A percentile compares a stretch with the other conserved stretches of the same genome.
Evolutionary conservation across 2,888 invertebrate species (phyloP).

Genomic region (Pheosia gnoma): DNA sequence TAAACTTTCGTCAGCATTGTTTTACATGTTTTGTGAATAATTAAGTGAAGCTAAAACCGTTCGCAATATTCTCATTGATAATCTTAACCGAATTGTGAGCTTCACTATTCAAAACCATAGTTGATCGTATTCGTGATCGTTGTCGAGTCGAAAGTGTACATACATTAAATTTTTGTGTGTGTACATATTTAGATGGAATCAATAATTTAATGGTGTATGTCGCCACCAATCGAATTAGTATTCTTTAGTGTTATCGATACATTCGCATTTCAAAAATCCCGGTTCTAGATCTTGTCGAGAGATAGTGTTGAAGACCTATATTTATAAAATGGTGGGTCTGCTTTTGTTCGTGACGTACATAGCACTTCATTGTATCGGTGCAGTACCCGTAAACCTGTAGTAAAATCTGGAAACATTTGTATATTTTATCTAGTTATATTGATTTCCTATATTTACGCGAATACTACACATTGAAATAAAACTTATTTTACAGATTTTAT

Average conservation of each 20-base stretch:
- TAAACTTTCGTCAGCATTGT: too few relatives aligned
- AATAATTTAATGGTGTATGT: slow-evolving; percentile 49
- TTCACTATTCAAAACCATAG: slow-evolving; percentile 47
- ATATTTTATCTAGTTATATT: too few relatives aligned
- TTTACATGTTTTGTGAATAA: too few relatives aligned
- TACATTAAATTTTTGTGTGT: slow-evolving; percentile 13
- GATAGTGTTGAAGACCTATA: neutral
- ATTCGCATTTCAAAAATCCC: slow-evolving; percentile 27
- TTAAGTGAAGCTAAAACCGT: too few relatives aligned
- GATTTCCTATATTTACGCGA: too few relatives aligned
- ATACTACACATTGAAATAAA: too few relatives aligned
- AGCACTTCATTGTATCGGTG: too few relatives aligned
- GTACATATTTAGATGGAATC: slow-evolving; percentile 31
- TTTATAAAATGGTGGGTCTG: neutral
- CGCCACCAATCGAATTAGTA: slow-evolving; percentile 20
- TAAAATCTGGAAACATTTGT: too few relatives aligned
- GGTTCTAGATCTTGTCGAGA: neutral
- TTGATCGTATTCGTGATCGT: slow-evolving; percentile 24
- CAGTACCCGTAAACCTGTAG: too few relatives aligned
- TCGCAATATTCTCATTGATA: slow-evolving; percentile 41
- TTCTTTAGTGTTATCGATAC: slow-evolving; percentile 15
- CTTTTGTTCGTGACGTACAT: neutral
- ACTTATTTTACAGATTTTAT: too few relatives aligned
- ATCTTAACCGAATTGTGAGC: slow-evolving; percentile 39
- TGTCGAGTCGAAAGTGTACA: slow-evolving; percentile 20